These are phyloP conservation scores for Candoia aspera DNA, from an alignment of 2,113 vertebrate species.

Conservation along the genomic window DNA sequence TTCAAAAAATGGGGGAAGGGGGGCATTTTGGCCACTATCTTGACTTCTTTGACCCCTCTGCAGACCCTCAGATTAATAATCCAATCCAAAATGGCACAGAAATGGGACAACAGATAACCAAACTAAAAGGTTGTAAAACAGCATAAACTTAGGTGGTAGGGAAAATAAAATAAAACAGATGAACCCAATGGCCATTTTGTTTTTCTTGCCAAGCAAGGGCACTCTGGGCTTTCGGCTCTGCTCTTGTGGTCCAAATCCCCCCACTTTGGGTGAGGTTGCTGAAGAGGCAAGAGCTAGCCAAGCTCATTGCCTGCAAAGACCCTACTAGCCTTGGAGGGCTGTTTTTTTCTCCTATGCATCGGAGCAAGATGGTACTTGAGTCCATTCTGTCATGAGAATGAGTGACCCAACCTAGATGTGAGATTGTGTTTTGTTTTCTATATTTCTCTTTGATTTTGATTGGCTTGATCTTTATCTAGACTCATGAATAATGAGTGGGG, in stretches of 20 bases:
- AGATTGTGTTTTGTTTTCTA: too few species aligned
- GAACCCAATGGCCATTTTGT: not conserved
- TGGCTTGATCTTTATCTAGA: too few species aligned
- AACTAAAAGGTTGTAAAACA: not conserved
- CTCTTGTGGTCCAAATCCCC: not conserved
- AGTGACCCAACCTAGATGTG: too few species aligned
- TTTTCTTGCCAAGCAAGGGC: not conserved
- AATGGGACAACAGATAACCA: too few species aligned
- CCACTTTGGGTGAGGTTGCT: not conserved
- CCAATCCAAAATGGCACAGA: not conserved
- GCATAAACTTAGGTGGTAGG: too few species aligned
- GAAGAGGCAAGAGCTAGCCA: not conserved
- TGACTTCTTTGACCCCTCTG: not conserved
- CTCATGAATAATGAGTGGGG: too few species aligned
- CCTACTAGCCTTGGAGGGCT: not conserved
- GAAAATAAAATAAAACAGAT: not conserved
- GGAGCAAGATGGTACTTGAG: not conserved
- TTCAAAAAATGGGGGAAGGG: not conserved
- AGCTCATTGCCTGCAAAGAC: not conserved
- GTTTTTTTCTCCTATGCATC: not conserved
- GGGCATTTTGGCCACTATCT: not conserved
- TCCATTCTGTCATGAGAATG: not conserved
- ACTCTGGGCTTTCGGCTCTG: not conserved
- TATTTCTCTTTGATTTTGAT: too few species aligned
- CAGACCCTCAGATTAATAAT: not conserved